phyloP scores from a whole-genome alignment of 1,140 invertebrate species.

The Matsumurasca onukii region DNA sequence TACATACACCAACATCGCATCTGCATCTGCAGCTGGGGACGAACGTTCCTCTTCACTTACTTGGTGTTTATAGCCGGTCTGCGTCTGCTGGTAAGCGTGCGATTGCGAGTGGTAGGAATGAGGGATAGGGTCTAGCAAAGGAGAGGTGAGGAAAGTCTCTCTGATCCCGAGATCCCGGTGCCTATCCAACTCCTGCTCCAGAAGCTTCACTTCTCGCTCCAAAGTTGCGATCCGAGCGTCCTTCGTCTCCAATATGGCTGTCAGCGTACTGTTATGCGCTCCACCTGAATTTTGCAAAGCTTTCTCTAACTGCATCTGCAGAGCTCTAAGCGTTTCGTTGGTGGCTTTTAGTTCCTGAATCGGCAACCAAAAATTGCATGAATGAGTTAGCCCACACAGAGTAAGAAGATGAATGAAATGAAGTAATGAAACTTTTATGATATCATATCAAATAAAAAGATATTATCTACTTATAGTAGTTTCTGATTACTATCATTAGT shows the following conservation, averaged over 20 bases:
- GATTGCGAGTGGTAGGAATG: constrained; percentile 26
- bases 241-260: constrained; percentile 78
- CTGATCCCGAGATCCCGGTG: constrained; percentile 55
- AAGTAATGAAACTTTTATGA: no score
- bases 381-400: no score
- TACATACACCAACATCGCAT: no score
- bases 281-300: constrained; percentile 57
- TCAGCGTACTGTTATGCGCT: constrained; percentile 64
- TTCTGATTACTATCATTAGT: no score
- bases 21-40: no score
- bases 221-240: constrained; percentile 80
- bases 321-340: constrained; percentile 75
- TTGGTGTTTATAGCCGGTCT: constrained; percentile 65
- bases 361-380: constrained; percentile 33
- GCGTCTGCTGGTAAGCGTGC: constrained; percentile 13
- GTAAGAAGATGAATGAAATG: no score
- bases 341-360: constrained; percentile 76
- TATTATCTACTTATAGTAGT: no score
- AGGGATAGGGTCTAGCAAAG: not conserved
- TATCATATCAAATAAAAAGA: no score
- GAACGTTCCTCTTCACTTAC: constrained; percentile 54
- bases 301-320: constrained; percentile 73
- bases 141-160: constrained; percentile 45
- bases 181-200: constrained; percentile 68
- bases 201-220: constrained; percentile 76